A percentile compares a stretch with the other conserved stretches of the same genome.
Evolutionary conservation across 2,113 vertebrate species (phyloP).

Genomic region (Thermophis baileyi): DNA sequence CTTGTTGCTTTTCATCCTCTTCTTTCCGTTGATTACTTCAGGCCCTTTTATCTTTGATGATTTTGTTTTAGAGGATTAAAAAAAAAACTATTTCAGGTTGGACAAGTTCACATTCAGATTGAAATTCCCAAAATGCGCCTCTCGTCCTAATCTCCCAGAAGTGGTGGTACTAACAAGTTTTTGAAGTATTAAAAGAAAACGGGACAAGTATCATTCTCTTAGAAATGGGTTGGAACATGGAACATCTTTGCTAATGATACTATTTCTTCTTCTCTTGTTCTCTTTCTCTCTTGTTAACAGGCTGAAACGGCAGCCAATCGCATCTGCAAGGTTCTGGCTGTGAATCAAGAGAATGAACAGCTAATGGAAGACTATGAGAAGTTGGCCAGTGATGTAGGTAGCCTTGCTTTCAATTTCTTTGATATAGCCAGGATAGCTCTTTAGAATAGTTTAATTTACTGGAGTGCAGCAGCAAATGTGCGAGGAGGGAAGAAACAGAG

Average conservation of each 20-base stretch:
- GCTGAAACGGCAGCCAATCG: conserved; percentile 98
- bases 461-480: neutral
- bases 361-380: conserved; percentile 99
- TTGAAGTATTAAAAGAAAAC: neutral
- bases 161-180: neutral
- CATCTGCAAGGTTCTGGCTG: conserved; percentile 98
- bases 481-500: neutral
- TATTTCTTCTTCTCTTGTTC: neutral
- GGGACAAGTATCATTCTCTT: neutral
- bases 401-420: conserved; percentile 47
- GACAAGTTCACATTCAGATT: neutral
- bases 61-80: neutral
- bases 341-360: conserved; percentile 98
- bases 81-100: neutral
- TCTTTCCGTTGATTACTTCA: neutral
- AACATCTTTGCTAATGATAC: neutral
- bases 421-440: neutral
- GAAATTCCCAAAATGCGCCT: neutral
- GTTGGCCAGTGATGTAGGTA: conserved; percentile 96
- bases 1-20: neutral
- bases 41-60: neutral
- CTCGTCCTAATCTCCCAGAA: neutral
- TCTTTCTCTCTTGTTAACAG: conserved; percentile 68
- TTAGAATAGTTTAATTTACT: neutral
- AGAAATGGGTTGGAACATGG: neutral